These are phyloP conservation scores for Sprattus sprattus DNA, from an alignment of 2,113 vertebrate genomes.

Conservation along the genomic window DNA sequence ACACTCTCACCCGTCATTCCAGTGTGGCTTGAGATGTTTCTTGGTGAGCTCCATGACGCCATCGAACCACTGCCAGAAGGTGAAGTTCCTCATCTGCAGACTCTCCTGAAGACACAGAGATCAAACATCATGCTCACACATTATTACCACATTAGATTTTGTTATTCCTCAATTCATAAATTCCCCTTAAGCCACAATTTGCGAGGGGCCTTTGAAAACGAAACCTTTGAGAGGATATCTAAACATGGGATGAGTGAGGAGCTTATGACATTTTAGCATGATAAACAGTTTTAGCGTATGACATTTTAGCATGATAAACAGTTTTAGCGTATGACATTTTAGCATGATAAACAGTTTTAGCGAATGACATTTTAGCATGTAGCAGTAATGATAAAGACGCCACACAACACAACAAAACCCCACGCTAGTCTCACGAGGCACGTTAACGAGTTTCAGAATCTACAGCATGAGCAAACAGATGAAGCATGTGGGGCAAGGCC, in stretches of 20 bases:
- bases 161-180: neutral
- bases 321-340: no score
- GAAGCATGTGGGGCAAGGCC: neutral
- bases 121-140: neutral
- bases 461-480: neutral
- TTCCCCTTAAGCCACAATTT: no score
- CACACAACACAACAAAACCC: neutral
- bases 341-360: no score
- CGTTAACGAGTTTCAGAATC: neutral
- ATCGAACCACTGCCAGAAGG: constrained; percentile 99
- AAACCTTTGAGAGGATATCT: no score
- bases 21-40: constrained; percentile 93
- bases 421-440: neutral
- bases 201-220: no score
- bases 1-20: constrained; percentile 95
- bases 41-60: constrained; percentile 97
- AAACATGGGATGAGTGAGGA: no score
- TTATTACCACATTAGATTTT: neutral
- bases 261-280: neutral
- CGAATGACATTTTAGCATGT: neutral
- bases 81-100: constrained; percentile 92
- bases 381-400: no score
- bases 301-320: no score
- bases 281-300: no score
- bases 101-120: constrained; percentile 79